Conservation (phyloP, 1,140 invertebrate genomes). For the Lamellibrachia luymesi region DNA sequence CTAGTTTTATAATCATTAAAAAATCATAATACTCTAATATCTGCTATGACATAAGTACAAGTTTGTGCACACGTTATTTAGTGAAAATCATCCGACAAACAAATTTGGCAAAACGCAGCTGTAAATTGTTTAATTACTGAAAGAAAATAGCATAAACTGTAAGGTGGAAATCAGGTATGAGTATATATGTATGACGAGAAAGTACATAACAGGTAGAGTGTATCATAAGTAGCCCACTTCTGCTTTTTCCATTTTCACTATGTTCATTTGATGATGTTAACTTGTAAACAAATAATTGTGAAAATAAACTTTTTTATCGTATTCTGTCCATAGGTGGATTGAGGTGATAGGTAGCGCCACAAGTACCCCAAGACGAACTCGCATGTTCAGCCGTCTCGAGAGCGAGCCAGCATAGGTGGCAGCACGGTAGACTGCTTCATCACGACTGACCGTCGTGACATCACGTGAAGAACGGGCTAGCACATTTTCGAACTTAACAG, state of each 20-base stretch:
- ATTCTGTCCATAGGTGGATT: constrained; percentile 67
- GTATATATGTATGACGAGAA: background rate
- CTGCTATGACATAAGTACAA: background rate
- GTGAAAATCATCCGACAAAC: background rate
- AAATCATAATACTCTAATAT: no score
- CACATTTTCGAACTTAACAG: background rate
- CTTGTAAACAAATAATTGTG: no score
- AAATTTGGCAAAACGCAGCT: background rate
- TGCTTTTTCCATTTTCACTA: no score
- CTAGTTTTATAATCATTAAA: no score
- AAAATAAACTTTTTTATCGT: no score
- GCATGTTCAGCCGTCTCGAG: constrained; percentile 54
- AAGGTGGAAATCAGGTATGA: background rate
- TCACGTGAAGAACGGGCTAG: background rate
- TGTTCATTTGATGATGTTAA: no score
- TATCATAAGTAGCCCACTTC: background rate
- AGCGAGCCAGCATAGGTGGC: constrained; percentile 31
- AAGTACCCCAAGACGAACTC: constrained; percentile 45
- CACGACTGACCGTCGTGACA: background rate
- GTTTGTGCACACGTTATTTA: background rate
- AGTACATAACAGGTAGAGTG: background rate
- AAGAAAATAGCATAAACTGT: background rate
- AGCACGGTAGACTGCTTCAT: background rate
- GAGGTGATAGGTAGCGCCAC: constrained; percentile 74
- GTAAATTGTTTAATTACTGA: background rate